Evolutionary conservation across 2,113 vertebrate species (phyloP), one percentile per base, ranked within the genome.

Genomic region (Chionomys nivalis): DNA sequence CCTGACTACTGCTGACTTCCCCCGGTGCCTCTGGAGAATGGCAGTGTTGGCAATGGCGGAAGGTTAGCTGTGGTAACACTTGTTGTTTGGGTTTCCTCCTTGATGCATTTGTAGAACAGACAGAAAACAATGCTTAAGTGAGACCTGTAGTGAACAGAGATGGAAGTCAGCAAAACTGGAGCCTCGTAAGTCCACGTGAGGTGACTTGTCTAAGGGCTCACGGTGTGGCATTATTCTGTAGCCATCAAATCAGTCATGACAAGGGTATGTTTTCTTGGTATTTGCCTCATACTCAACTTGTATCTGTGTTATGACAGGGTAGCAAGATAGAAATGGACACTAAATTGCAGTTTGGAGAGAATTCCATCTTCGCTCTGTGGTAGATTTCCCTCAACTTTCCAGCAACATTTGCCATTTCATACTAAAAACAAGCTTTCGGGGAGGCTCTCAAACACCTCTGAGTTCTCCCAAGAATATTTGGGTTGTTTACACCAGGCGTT

Each of bases 21-120:
- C 65, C 24, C 3, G 13, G 17, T 39, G 4, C 61, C 76, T 85
- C 19, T 91, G 16, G 61, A 61, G 24, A 93, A 72, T 24, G 55
- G 52, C 65, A 72, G 5, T 1, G 0, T 39, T 14, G 11, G 42
- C 3, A 0, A 17, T 39, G n/a, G 66, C 0, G 0, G 28, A 24
- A 42, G 14, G 17, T 52, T 66, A 16, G 49, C 26, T 83, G 55
- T 31, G 39, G 36, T 63, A 1, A 81, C 14, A 55, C 61, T 83
- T 39, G 55, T 83, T 39, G 55, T 87, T 58, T 66, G 76, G 3
- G 1, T 63, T 78, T 73, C 75, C 23, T 36, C 52, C 1, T 68
- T 63, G n/a, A 75, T 81, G 39, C 6, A 89, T 89, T 85, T 61
- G 12, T 82, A 52, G 79, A 65, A 65, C 39, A 86, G 85, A 81